phyloP scores from a whole-genome alignment of 2,888 invertebrate genomes.

The Oegoconia quadripuncta region DNA sequence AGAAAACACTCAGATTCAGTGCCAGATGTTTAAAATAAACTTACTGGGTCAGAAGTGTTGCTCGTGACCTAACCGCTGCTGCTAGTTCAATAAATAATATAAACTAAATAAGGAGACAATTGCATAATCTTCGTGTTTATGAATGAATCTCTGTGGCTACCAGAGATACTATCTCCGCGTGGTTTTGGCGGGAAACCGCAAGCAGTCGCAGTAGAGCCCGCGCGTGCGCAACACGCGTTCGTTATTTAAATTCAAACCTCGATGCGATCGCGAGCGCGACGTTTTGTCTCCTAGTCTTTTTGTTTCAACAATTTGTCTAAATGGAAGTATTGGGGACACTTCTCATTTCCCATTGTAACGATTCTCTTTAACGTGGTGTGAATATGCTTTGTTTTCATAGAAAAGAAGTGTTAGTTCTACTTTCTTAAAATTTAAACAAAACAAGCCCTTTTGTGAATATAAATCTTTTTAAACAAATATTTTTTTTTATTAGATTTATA shows the following conservation, averaged over 20 bases:
- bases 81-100: slow-evolving; percentile 40
- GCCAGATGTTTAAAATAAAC: too few species aligned
- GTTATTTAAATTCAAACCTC: slow-evolving; percentile 44
- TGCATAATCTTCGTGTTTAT: slow-evolving; percentile 55
- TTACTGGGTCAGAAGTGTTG: slow-evolving; percentile 19
- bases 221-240: slow-evolving; percentile 74
- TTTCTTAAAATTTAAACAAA: slow-evolving; percentile 61
- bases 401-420: slow-evolving; percentile 74
- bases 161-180: slow-evolving; percentile 50
- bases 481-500: too few species aligned
- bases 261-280: slow-evolving; percentile 70
- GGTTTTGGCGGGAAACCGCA: slow-evolving; percentile 70
- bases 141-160: slow-evolving; percentile 58
- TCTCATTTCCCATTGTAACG: slow-evolving; percentile 63
- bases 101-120: slow-evolving; percentile 45
- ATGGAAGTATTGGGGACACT: slow-evolving; percentile 73
- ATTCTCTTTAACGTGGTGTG: slow-evolving; percentile 68
- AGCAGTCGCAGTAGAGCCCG: slow-evolving; percentile 60
- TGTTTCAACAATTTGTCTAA: slow-evolving; percentile 56
- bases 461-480: slow-evolving; percentile 10
- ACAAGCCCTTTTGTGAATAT: slow-evolving; percentile 43
- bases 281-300: slow-evolving; percentile 66
- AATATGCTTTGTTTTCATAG: slow-evolving; percentile 64
- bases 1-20: background rate
- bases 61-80: slow-evolving; percentile 36